Conservation (phyloP, 2,888 invertebrate genomes). For the Cotesia congregata region DNA sequence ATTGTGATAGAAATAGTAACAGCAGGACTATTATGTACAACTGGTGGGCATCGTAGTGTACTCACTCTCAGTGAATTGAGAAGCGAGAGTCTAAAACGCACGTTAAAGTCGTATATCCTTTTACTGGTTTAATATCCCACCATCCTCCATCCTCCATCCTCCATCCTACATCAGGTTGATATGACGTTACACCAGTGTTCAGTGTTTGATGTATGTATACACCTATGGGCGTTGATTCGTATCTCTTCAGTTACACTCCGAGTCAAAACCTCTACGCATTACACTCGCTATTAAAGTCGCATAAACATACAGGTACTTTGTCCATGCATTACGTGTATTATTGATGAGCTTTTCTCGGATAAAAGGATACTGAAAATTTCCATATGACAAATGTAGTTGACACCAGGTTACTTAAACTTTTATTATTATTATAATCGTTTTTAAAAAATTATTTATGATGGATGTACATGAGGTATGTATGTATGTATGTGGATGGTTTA, state of each 20-base stretch:
- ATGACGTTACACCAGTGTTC: not conserved
- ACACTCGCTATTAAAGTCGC: conserved; percentile 25
- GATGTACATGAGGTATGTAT: not conserved
- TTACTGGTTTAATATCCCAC: too few species aligned
- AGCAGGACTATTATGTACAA: conserved; percentile 45
- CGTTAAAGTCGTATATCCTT: conserved; percentile 24
- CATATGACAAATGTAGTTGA: conserved; percentile 35
- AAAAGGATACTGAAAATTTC: conserved; percentile 4
- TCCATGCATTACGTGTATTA: not conserved
- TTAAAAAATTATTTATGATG: not conserved
- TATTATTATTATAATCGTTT: not conserved
- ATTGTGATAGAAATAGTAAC: conserved; percentile 44
- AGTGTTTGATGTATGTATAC: conserved; percentile 23
- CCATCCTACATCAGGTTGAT: conserved; percentile 3
- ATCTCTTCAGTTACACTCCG: conserved; percentile 24
- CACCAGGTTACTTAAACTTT: conserved; percentile 26
- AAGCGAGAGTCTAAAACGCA: not conserved
- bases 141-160: not conserved
- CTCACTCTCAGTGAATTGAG: conserved; percentile 14
- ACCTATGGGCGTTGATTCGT: conserved; percentile 29
- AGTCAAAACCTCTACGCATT: not conserved
- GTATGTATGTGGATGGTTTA: not conserved
- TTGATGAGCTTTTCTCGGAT: conserved; percentile 20
- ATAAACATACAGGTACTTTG: not conserved
- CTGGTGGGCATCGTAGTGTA: conserved; percentile 51